A percentile compares a stretch with the other conserved stretches of the same genome.
Conservation (phyloP, 2,797 vertebrate species). For the Linurgus olivaceus region DNA sequence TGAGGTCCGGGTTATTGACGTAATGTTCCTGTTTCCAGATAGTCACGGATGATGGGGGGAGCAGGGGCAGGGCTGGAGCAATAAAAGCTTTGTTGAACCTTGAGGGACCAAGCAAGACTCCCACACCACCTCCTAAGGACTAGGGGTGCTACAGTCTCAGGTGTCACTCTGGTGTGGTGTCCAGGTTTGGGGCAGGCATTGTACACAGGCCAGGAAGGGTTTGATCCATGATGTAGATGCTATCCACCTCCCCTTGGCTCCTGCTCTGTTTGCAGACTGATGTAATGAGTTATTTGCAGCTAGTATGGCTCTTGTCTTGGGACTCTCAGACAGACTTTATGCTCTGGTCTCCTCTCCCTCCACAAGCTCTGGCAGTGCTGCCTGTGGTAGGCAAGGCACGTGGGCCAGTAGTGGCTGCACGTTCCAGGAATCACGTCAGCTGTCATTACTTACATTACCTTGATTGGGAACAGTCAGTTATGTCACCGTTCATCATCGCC, state of each 20-base stretch:
- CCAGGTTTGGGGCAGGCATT: neutral
- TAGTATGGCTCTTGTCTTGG: neutral
- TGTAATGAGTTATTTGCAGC: neutral
- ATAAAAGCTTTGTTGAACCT: neutral
- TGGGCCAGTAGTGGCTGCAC: neutral
- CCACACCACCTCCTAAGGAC: neutral
- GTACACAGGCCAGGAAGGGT: neutral
- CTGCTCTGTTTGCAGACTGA: neutral
- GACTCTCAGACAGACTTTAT: neutral
- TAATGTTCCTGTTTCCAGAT: neutral
- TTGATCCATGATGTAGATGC: neutral
- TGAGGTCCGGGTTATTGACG: neutral
- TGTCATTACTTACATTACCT: slow-evolving; percentile 71
- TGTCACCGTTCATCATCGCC: slow-evolving; percentile 60
- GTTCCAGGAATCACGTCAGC: slow-evolving; percentile 70
- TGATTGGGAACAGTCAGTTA: slow-evolving; percentile 71
- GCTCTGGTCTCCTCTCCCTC: neutral
- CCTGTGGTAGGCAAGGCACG: neutral
- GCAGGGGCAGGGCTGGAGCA: neutral
- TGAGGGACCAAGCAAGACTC: neutral
- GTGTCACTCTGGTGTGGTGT: neutral
- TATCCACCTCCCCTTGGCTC: neutral
- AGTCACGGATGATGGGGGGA: neutral
- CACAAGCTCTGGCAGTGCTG: neutral
- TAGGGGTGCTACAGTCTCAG: neutral